phyloP scores from a whole-genome alignment of 2,113 vertebrate species.

The Speoplatyrhinus poulsoni region DNA sequence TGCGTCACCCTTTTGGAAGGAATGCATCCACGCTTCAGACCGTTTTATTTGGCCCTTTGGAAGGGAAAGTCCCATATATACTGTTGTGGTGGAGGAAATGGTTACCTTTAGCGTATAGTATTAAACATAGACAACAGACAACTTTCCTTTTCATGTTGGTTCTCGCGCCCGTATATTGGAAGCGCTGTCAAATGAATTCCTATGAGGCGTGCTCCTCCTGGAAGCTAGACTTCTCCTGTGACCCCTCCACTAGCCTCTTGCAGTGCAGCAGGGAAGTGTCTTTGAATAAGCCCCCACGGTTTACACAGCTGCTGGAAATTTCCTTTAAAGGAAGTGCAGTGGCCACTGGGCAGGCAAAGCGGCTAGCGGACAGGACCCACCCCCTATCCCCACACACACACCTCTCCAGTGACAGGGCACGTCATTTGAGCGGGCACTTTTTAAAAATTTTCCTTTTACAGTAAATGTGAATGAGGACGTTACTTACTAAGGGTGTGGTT shows the following conservation, averaged over 20 bases:
- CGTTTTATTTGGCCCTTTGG: conserved; percentile 15
- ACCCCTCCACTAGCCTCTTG: conserved; percentile 44
- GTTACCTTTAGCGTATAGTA: conserved; percentile 9
- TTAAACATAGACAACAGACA: neutral
- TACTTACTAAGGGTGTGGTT: neutral
- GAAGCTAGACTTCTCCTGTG: conserved; percentile 45
- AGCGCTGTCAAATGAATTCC: conserved; percentile 25
- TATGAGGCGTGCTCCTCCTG: neutral
- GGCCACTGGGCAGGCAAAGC: conserved; percentile 35
- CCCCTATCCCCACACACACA: neutral
- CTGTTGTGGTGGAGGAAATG: conserved; percentile 11
- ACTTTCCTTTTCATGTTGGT: conserved; percentile 17
- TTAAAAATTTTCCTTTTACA: neutral
- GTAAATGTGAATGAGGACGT: neutral
- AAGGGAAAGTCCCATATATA: conserved; percentile 42
- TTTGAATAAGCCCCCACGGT: conserved; percentile 59
- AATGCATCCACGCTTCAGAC: conserved; percentile 16
- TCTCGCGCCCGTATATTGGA: neutral
- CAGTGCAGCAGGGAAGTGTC: conserved; percentile 54
- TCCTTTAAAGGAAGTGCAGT: conserved; percentile 78
- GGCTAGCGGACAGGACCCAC: conserved; percentile 2
- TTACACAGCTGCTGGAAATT: conserved; percentile 77
- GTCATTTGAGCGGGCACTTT: conserved; percentile 7
- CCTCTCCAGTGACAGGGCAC: neutral
- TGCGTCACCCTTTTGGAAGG: conserved; percentile 16